Percentiles rank a stretch among this genome's conserved stretches.
Evolutionary conservation across 2,888 invertebrate genomes (phyloP).

Genomic region (Malthinus flaveolus): DNA sequence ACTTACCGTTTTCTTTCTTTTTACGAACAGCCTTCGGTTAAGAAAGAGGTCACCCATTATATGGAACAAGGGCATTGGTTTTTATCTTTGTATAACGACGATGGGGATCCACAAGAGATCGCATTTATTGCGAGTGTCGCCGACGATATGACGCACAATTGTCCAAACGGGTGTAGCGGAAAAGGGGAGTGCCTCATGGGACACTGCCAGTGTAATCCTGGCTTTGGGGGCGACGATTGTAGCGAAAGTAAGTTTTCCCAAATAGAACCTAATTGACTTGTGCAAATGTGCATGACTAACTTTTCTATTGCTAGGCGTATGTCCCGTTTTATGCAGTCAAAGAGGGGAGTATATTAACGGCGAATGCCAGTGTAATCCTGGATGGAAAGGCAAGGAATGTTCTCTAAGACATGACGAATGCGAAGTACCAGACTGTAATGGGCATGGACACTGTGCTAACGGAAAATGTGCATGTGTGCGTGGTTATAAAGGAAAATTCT

Average conservation of each 20-base stretch:
- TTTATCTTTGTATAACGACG: constrained; percentile 93
- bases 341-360: constrained; percentile 96
- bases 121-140: constrained; percentile 82
- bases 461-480: constrained; percentile 93
- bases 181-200: constrained; percentile 96
- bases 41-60: constrained; percentile 91
- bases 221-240: constrained; percentile 95
- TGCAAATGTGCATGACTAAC: constrained; percentile 39
- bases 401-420: constrained; percentile 94
- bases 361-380: constrained; percentile 95
- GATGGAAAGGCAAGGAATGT: constrained; percentile 99
- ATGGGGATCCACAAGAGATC: constrained; percentile 86
- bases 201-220: constrained; percentile 94
- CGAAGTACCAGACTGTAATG: constrained; percentile 94
- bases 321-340: constrained; percentile 95
- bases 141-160: constrained; percentile 92
- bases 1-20: constrained; percentile 14
- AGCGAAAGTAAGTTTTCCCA: constrained; percentile 86
- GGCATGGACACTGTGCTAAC: constrained; percentile 93
- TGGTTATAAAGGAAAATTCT: constrained; percentile 94
- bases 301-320: constrained; percentile 70
- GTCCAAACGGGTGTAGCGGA: constrained; percentile 94
- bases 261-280: constrained; percentile 24
- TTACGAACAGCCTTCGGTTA: constrained; percentile 71
- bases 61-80: constrained; percentile 98